Evolutionary conservation across 2,888 invertebrate species (phyloP).

Genomic region (Acanthoscelides obtectus): DNA sequence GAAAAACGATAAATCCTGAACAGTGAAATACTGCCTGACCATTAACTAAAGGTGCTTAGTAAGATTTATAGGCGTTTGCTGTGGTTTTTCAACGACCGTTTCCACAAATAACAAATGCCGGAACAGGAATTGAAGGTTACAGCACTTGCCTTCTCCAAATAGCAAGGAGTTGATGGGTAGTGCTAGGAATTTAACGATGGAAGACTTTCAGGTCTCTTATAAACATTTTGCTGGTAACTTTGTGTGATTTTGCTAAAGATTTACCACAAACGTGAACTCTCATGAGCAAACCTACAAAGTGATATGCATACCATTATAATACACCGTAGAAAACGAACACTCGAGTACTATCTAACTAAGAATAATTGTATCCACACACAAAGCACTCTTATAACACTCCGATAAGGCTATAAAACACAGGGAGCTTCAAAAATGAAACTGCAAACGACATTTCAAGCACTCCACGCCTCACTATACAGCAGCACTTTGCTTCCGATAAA

Average conservation of each 20-base stretch:
- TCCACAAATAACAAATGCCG: background rate
- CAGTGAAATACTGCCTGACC: background rate
- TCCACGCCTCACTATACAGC: no score
- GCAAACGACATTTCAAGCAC: background rate
- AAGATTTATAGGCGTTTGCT: background rate
- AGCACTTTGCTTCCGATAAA: no score
- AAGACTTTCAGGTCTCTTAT: background rate
- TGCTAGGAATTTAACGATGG: background rate
- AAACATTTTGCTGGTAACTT: no score
- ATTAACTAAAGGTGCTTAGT: background rate
- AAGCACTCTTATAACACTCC: no score
- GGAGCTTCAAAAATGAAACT: background rate
- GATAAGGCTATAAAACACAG: background rate
- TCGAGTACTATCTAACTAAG: no score
- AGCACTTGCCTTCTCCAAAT: background rate
- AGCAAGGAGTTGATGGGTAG: background rate
- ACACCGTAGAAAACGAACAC: no score
- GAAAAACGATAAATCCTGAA: background rate
- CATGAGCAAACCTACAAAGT: no score
- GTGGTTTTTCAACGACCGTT: background rate
- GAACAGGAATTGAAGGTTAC: background rate
- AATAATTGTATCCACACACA: no score
- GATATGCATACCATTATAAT: no score
- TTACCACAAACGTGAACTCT: no score
- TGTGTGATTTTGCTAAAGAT: no score